Evolutionary conservation across 2,797 vertebrate species (phyloP).

Genomic region (Pseudomugil gertrudae): DNA sequence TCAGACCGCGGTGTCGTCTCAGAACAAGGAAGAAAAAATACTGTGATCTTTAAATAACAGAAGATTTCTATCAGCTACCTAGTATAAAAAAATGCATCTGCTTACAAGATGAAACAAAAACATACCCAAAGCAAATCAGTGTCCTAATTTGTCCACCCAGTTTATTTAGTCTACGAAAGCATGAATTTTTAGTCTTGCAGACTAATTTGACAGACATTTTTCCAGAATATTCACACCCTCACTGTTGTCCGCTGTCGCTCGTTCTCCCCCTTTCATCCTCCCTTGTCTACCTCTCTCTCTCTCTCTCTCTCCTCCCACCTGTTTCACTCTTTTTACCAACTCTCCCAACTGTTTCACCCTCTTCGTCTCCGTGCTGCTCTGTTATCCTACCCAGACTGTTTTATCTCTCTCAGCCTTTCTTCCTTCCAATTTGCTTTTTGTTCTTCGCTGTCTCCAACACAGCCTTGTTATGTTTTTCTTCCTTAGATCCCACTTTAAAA

Average conservation of each 20-base stretch:
- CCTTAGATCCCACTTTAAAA: constrained; percentile 78
- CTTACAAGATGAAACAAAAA: constrained; percentile 26
- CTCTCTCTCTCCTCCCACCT: constrained; percentile 73
- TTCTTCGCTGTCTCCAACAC: constrained; percentile 67
- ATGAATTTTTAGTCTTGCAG: constrained; percentile 22
- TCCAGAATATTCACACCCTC: constrained; percentile 35
- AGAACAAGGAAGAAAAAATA: background rate
- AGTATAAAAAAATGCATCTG: constrained; percentile 16
- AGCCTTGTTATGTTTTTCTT: constrained; percentile 77
- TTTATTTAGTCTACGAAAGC: constrained; percentile 23
- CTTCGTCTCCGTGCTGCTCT: constrained; percentile 64
- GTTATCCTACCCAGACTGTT: constrained; percentile 75
- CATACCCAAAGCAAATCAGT: constrained; percentile 34
- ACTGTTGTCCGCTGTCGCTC: constrained; percentile 54
- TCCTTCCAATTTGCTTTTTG: constrained; percentile 76
- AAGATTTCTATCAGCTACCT: constrained; percentile 26
- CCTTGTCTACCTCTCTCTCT: constrained; percentile 46
- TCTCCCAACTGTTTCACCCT: constrained; percentile 68
- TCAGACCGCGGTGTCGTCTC: constrained; percentile 16
- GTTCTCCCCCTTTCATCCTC: constrained; percentile 57
- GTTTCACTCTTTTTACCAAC: constrained; percentile 69
- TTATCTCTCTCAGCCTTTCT: constrained; percentile 73
- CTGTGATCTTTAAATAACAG: constrained; percentile 20
- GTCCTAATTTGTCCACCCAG: constrained; percentile 1
- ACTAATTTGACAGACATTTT: constrained; percentile 17